phyloP scores from a whole-genome alignment of 2,113 vertebrate genomes.

The Aphelocoma coerulescens region DNA sequence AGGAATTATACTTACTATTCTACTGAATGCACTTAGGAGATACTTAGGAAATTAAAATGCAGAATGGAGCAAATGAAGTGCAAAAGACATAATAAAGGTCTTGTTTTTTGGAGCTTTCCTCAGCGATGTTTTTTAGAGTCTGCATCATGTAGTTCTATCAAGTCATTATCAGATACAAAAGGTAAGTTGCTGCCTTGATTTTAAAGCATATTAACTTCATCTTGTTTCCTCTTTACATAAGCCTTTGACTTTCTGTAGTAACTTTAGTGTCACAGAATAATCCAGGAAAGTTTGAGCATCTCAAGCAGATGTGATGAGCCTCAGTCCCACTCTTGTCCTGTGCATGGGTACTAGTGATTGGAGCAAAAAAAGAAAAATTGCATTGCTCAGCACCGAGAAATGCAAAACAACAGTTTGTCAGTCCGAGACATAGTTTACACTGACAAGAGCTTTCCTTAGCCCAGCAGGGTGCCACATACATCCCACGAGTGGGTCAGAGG shows the following conservation, averaged over 20 bases:
- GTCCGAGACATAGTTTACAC: not conserved
- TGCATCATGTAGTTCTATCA: not conserved
- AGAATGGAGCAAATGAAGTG: not conserved
- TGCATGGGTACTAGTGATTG: not conserved
- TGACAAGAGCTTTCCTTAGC: not conserved
- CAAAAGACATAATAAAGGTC: not conserved
- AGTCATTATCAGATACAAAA: not conserved
- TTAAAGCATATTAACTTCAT: not conserved
- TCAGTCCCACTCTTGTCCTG: not conserved
- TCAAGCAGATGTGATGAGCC: not conserved
- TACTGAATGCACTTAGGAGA: not conserved
- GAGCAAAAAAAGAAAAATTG: not conserved
- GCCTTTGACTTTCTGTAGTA: not conserved
- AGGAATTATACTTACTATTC: not conserved
- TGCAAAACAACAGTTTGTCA: not conserved
- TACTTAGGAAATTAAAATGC: not conserved
- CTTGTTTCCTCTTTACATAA: not conserved
- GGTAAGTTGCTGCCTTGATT: not conserved
- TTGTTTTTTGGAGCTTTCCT: not conserved
- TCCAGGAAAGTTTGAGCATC: not conserved
- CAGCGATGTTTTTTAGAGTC: not conserved
- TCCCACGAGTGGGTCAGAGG: rapidly evolving
- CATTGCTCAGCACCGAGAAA: not conserved
- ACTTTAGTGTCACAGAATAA: not conserved
- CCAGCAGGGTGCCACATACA: not conserved